Base-by-base conservation (phyloP, 2,797 vertebrate genomes). In the Urosaurus nigricauda region DNA sequence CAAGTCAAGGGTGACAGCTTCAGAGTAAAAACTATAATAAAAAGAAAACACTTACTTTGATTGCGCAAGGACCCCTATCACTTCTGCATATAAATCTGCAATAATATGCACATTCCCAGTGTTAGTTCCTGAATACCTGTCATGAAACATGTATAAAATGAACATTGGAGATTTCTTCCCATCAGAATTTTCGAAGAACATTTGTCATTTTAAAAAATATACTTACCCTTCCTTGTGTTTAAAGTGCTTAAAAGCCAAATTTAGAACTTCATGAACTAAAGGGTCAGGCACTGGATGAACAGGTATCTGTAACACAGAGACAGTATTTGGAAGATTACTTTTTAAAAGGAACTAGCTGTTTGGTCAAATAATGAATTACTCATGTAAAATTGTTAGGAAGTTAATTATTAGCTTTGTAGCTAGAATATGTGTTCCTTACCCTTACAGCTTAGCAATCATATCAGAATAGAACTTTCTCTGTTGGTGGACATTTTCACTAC, bases 201-300 rank as follows among this genome's bases (percentile, higher is more conserved):
- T 80, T 63, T 91, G 81, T 89, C 11, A 1, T 43, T 68, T 43
- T 29, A 40, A 37, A 87, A 85, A 91, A 92, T 78, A 87, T 56
- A 97, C 98, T 99, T 96, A 99, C 99, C 99, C 99, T 98, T 99
- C 99, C 98, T 99, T 99, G 96, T 99, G 99, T 98, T 99, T 99
- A 99, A 99, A 99, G 99, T 99, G 99, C 98, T 99, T 99, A 97
- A 99, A 99, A 97, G 99, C 99, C 98, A 99, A 98, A 97, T 99
- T 99, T 94, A 99, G 98, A 97, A 99, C 99, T 98, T 99, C 99
- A 88, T 99, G 99, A 97, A 99, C 98, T 98, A 99, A 98, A 97
- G 98, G 98, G 96, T 99, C 99, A 96, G 99, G 99, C 97, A 99
- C 99, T 95, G 99, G 99, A 97, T 99, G 99, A 97, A 99, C 98